Base-by-base conservation (phyloP, 1,140 invertebrate species). In the Camponotus pennsylvanicus region DNA sequence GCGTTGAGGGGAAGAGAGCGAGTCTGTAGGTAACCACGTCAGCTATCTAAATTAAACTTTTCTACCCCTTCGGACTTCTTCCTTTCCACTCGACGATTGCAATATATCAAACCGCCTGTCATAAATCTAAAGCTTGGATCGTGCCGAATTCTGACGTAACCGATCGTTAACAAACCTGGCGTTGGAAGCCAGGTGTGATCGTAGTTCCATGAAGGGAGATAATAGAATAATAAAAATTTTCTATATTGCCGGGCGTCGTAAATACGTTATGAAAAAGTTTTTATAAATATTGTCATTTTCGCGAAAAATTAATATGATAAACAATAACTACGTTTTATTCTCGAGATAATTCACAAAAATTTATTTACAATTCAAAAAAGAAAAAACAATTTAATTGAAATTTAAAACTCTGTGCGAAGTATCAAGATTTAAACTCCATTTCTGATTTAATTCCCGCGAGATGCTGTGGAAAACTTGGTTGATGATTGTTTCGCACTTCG, bases 31-130 rank as follows among this genome's bases (percentile, higher is more conserved):
- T 66, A 87, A 42, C 83, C 66, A 87, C 75, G 79, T 32, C 55
- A 88, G 66, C 90, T 70, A 89, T 66, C 90, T 91, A 92, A 92
- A 93, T 93, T 92, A 92, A 93, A 93, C 91, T 92, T 93, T 89
- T 85, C 90, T 86, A 75, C 42, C 86, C 69, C 73, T 55, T 66
- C 73, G 52, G 27, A 21, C 32, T 34, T 57, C 69, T 37, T 66
- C 34, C 52, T 32, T 45, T 32, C n/a, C 21, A 5, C 18, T 59
- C 40, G 27, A 21, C 67, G 77, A 73, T 49, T 87, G 76, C 71
- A 85, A 92, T 92, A 90, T 80, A 91, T 92, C 91, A 92, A 90
- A 75, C 70, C 45, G 86, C 69, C 76, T 89, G 89, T 91, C 90
- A 86, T 90, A 89, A 89, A 66, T 63, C 77, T 89, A 85, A 90